Evolutionary conservation across 2,113 vertebrate species (phyloP).

Genomic region (Recurvirostra avosetta): DNA sequence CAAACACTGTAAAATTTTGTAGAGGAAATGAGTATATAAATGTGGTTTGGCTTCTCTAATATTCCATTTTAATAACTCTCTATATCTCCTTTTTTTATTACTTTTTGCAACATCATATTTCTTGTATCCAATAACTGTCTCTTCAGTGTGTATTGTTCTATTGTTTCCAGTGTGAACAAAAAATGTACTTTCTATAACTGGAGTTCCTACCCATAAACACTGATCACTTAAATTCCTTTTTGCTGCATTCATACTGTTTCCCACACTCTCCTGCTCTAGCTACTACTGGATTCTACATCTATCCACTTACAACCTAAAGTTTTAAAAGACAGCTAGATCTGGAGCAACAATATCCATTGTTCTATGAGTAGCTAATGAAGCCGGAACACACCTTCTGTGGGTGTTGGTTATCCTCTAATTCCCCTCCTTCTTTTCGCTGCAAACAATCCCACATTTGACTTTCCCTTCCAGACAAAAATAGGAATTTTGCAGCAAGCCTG

Average conservation of each 20-base stretch:
- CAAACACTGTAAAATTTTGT: background rate
- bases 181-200: background rate
- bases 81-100: background rate
- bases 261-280: background rate
- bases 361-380: background rate
- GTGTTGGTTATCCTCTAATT: background rate
- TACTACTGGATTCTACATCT: background rate
- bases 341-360: background rate
- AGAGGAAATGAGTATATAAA: conserved; percentile 11
- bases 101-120: conserved; percentile 25
- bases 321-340: background rate
- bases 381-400: background rate
- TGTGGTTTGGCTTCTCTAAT: background rate
- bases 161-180: background rate
- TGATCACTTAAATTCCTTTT: background rate
- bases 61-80: conserved; percentile 14
- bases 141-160: background rate
- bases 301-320: background rate
- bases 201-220: background rate
- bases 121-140: background rate
- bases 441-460: background rate
- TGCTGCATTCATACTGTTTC: background rate
- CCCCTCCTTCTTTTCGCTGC: background rate
- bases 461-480: background rate
- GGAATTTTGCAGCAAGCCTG: background rate